Percentiles rank a stretch among this genome's conserved stretches.
phyloP scores from a whole-genome alignment of 2,797 vertebrate genomes.

The Calcarius lapponicus region DNA sequence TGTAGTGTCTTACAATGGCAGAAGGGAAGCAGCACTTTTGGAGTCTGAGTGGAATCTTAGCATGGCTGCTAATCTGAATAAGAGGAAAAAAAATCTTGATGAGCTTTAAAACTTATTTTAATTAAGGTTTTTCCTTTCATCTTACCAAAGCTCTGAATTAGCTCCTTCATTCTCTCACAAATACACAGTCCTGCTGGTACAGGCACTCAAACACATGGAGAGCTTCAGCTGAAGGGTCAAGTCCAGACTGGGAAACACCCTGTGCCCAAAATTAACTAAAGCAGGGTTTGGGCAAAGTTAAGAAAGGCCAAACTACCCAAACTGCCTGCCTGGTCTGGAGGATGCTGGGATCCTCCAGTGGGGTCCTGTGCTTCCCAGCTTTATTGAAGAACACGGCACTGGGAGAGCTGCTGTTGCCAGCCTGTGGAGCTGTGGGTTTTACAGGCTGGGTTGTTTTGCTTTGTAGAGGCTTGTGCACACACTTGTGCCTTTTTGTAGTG shows the following conservation, averaged over 20 bases:
- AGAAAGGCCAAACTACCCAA: neutral
- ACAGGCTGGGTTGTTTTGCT: rapidly evolving
- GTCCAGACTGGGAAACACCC: neutral
- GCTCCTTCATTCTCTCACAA: constrained; percentile 24
- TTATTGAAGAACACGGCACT: rapidly evolving
- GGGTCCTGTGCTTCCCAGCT: neutral
- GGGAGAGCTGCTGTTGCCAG: neutral
- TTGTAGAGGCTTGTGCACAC: neutral
- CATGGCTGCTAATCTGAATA: constrained; percentile 46
- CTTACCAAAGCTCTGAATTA: constrained; percentile 42
- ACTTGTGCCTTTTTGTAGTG: neutral
- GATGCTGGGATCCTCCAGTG: neutral
- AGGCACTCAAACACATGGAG: rapidly evolving
- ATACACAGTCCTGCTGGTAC: neutral
- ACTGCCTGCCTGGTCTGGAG: neutral
- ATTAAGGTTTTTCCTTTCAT: constrained; percentile 62
- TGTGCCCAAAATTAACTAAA: neutral
- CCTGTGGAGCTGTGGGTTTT: rapidly evolving
- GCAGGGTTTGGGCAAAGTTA: neutral
- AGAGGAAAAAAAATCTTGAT: constrained; percentile 4
- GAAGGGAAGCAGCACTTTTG: neutral
- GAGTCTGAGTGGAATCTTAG: neutral
- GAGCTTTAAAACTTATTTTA: constrained; percentile 60
- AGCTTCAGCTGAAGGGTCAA: neutral
- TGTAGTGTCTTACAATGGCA: neutral